Base-by-base conservation (phyloP, 2,113 vertebrate genomes). In the Cercocebus atys region DNA sequence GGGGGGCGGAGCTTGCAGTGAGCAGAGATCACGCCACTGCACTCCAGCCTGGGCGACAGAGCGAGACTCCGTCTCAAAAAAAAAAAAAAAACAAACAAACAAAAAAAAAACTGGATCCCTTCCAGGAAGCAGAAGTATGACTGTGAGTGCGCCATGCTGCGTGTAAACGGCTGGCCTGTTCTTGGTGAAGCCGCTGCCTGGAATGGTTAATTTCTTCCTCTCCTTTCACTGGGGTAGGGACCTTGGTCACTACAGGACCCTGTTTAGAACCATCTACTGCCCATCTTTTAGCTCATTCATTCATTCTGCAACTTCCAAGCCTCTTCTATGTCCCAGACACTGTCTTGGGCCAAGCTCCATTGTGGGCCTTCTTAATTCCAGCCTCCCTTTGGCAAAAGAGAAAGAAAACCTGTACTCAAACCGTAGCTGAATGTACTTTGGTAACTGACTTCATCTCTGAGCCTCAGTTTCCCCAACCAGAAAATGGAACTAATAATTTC, bases 71-170 rank as follows among this genome's bases (percentile, higher is more conserved):
- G 3, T 50, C 47, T 50, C 47, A 50, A 50, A 50, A 50, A 50
- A 13, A 47, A 47, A 47, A 12, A n/a, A n/a, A 47, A 47, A 47
- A 47, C n/a, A 47, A 45, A 38, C 38, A 43, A 45, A n/a, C n/a
- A 45, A 45, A 47, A 47, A 12, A 12, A 47, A 17, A 76, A 84
- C 68, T 35, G 35, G 57, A n/a, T 93, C 85, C 38, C 25, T 95
- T 93, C 57, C 38, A 38, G n/a, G n/a, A n/a, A n/a, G 38, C 25
- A 76, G 88, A 89, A 70, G 12, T 2, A n/a, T 20, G 38, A 8
- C 11, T 6, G 5, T 22, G 5, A 22, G 18, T 2, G 8, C 23
- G 18, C 8, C 23, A 16, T 6, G 32, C 18, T 25, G 9, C 0
- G 0, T 9, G 90, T 45, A 13, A 43, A 52, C 5, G 10, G 25